Percentiles rank a stretch among this genome's conserved stretches.
Evolutionary conservation across 2,888 invertebrate species (phyloP).

Genomic region (Epiblema foenella): DNA sequence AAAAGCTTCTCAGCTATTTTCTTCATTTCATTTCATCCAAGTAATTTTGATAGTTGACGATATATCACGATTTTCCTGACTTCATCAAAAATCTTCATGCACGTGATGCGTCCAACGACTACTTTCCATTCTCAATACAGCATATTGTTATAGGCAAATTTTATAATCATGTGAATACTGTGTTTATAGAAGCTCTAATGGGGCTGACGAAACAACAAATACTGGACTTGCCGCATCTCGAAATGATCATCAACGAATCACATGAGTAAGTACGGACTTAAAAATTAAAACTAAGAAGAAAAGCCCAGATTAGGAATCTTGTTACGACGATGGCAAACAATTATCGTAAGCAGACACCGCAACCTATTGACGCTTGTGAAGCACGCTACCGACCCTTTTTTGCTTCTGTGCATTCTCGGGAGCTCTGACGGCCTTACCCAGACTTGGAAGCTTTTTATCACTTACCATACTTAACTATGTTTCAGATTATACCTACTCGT

Average conservation of each 20-base stretch:
- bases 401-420: no score
- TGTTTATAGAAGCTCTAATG: constrained; percentile 45
- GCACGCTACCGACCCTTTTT: no score
- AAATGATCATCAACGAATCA: constrained; percentile 31
- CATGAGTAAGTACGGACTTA: constrained; percentile 39
- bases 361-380: no score
- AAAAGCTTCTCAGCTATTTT: no score
- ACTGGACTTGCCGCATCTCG: constrained; percentile 36
- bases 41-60: not conserved
- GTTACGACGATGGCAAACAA: no score
- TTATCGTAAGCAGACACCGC: no score
- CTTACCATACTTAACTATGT: not conserved
- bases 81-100: not conserved
- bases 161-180: not conserved
- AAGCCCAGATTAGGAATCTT: not conserved
- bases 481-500: constrained; percentile 64
- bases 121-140: not conserved
- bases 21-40: not conserved
- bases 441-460: not conserved
- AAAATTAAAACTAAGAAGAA: not conserved
- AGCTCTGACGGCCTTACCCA: no score
- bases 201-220: constrained; percentile 41
- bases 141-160: no score
- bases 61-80: not conserved
- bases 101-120: not conserved